phyloP scores from a whole-genome alignment of 1,140 invertebrate species.

The Camponotus pennsylvanicus region DNA sequence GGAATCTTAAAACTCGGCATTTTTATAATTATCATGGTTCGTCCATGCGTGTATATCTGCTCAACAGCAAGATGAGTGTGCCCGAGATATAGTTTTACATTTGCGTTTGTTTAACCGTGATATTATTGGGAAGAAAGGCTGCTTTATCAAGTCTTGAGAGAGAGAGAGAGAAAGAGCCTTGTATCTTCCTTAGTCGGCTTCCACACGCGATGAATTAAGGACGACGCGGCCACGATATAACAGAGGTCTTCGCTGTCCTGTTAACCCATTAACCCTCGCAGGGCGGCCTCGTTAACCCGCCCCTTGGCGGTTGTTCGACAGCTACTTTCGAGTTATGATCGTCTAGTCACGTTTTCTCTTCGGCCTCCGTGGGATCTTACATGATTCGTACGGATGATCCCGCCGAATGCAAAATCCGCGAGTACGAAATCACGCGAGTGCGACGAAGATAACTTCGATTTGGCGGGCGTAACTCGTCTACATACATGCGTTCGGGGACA shows the following conservation, averaged over 20 bases:
- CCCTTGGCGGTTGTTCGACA: constrained; percentile 57
- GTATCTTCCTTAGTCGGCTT: constrained; percentile 53
- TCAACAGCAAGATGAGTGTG: neutral
- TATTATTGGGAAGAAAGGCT: constrained; percentile 50
- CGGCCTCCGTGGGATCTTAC: constrained; percentile 67
- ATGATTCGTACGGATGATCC: neutral
- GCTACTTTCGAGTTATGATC: constrained; percentile 75
- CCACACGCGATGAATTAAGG: constrained; percentile 76
- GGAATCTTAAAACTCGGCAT: neutral
- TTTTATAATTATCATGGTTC: neutral
- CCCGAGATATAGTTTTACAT: constrained; percentile 18
- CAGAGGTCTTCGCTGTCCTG: constrained; percentile 70
- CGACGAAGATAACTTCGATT: constrained; percentile 38
- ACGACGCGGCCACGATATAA: constrained; percentile 71
- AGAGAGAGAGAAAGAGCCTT: neutral
- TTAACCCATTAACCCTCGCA: constrained; percentile 77
- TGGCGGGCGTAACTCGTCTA: neutral
- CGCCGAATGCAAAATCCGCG: constrained; percentile 12
- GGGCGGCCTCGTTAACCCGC: constrained; percentile 73
- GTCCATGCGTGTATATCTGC: neutral
- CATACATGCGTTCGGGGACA: neutral
- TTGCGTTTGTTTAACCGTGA: constrained; percentile 53
- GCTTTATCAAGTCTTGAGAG: constrained; percentile 50
- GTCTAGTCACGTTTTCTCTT: constrained; percentile 69
- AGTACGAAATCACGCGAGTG: neutral